Conservation (phyloP, 2,113 vertebrate species). For the Phalacrocorax aristotelis region DNA sequence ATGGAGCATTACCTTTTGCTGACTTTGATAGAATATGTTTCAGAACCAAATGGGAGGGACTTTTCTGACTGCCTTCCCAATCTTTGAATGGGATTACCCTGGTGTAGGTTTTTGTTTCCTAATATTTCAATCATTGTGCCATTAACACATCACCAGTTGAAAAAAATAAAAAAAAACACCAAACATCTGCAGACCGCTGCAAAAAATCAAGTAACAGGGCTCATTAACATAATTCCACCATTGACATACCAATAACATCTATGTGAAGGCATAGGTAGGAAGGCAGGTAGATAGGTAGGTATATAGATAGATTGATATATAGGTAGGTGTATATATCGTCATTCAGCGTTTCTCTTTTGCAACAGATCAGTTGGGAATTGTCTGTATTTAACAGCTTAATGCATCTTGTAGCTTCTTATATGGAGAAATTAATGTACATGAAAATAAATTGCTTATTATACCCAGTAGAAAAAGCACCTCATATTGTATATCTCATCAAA, state of each 20-base stretch:
- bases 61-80: neutral
- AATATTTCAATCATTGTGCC: neutral
- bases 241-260: neutral
- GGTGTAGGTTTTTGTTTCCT: neutral
- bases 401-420: conserved; percentile 1
- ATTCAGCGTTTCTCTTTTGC: conserved; percentile 51
- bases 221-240: neutral
- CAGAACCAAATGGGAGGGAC: neutral
- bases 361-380: conserved; percentile 34
- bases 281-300: neutral
- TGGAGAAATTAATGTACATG: conserved; percentile 63
- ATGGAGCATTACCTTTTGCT: neutral
- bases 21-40: neutral
- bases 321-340: neutral
- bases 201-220: neutral
- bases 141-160: neutral
- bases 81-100: neutral
- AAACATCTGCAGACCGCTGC: neutral
- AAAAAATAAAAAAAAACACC: neutral
- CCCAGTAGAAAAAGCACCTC: conserved; percentile 10
- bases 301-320: neutral
- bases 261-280: neutral
- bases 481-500: conserved; percentile 18
- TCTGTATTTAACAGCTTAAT: conserved; percentile 54
- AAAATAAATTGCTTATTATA: conserved; percentile 62